Evolutionary conservation across 2,888 invertebrate genomes (phyloP).

Genomic region (Tenthredo livida): DNA sequence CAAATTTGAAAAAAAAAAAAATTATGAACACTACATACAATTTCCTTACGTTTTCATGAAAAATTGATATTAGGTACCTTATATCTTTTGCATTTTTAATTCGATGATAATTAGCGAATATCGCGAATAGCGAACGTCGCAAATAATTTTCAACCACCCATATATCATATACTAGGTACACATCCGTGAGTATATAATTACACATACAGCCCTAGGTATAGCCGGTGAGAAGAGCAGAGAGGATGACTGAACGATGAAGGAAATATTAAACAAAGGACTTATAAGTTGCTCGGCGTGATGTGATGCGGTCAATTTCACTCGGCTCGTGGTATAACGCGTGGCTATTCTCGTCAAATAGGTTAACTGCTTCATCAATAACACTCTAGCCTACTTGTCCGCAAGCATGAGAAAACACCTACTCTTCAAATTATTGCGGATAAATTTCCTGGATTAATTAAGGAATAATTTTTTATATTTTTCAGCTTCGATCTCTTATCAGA

Average conservation of each 20-base stretch:
- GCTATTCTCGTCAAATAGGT: constrained; percentile 53
- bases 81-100: background rate
- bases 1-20: background rate
- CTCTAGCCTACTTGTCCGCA: constrained; percentile 24
- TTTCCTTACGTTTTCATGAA: too few species aligned
- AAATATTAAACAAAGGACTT: constrained; percentile 40
- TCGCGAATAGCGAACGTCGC: too few species aligned
- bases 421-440: background rate
- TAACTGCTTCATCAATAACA: constrained; percentile 51
- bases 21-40: too few species aligned
- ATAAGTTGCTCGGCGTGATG: background rate
- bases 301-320: constrained; percentile 42
- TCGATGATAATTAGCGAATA: background rate
- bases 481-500: too few species aligned
- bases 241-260: background rate
- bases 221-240: background rate
- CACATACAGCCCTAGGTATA: background rate
- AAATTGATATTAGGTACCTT: too few species aligned
- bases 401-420: constrained; percentile 6
- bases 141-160: background rate
- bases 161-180: background rate
- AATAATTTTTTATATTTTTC: too few species aligned
- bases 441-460: background rate
- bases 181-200: background rate
- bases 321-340: constrained; percentile 34